Conservation (phyloP, 1,140 invertebrate species). For the Chionoecetes opilio region DNA sequence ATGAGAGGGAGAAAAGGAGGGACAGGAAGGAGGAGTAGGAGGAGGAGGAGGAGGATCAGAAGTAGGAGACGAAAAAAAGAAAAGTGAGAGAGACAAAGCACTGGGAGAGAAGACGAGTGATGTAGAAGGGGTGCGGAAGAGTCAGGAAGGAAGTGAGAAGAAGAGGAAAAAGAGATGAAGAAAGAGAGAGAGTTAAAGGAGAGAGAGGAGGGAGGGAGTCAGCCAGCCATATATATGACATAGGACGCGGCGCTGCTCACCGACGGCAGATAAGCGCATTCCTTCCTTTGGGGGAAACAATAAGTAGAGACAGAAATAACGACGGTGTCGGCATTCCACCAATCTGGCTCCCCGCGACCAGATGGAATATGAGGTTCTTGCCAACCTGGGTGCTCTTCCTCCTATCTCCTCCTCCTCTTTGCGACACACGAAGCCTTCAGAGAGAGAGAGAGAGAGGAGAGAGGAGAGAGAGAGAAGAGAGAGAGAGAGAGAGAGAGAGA, state of each 20-base stretch:
- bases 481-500: constrained; percentile 53
- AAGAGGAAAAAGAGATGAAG: neutral
- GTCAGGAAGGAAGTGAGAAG: neutral
- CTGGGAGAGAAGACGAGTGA: neutral
- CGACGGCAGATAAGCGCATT: constrained; percentile 71
- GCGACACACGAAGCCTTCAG: too few relatives aligned
- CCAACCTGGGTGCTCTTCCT: neutral
- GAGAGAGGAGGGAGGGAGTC: neutral
- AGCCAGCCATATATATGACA: constrained; percentile 34
- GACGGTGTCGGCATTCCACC: constrained; percentile 64
- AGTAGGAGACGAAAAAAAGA: neutral
- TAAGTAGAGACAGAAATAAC: constrained; percentile 76
- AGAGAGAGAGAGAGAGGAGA: neutral
- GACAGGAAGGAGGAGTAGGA: neutral
- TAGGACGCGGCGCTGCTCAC: constrained; percentile 53
- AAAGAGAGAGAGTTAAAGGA: neutral
- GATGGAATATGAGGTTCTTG: constrained; percentile 63
- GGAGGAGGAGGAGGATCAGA: neutral
- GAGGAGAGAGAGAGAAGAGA: constrained; percentile 44
- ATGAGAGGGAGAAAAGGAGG: neutral
- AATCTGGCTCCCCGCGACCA: constrained; percentile 38
- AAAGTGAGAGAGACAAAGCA: neutral
- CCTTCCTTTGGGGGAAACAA: constrained; percentile 71
- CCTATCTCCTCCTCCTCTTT: neutral
- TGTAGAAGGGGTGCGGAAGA: neutral